phyloP scores from a whole-genome alignment of 2,888 invertebrate species.

The Pachymerium ferrugineum region DNA sequence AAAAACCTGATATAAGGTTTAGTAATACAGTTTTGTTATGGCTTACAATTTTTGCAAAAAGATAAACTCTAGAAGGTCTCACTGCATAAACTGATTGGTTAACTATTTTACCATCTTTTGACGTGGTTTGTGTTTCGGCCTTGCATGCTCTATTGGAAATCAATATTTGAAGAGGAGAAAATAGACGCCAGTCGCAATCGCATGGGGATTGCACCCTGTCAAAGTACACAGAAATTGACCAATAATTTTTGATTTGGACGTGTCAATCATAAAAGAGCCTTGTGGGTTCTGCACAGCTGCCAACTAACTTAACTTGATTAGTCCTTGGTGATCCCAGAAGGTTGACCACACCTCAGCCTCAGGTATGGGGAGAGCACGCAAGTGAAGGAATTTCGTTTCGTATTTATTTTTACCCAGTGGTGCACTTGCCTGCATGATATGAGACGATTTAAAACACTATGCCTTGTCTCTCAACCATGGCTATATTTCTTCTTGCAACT shows the following conservation, averaged over 20 bases:
- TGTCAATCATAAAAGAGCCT: background rate
- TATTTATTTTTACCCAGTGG: slow-evolving; percentile 2
- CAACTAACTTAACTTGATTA: background rate
- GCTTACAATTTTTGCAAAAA: no score
- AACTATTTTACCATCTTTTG: slow-evolving; percentile 16
- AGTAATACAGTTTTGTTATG: no score
- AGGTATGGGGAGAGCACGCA: slow-evolving; percentile 17
- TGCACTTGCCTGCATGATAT: background rate
- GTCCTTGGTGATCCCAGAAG: slow-evolving; percentile 10
- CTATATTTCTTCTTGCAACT: slow-evolving; percentile 15
- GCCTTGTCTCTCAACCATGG: slow-evolving; percentile 20
- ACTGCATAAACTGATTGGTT: no score
- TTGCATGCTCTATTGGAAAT: background rate
- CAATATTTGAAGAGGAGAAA: slow-evolving; percentile 5
- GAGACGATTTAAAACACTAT: background rate
- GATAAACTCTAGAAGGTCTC: no score
- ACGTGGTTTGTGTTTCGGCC: slow-evolving; percentile 8
- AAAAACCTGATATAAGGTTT: no score
- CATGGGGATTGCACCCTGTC: no score
- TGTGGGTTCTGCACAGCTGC: background rate
- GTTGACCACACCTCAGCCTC: slow-evolving; percentile 15
- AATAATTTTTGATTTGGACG: background rate
- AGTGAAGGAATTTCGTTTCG: background rate
- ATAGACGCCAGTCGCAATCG: background rate
- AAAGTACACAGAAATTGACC: background rate